Percentiles rank a stretch among this genome's conserved stretches.
phyloP scores from a whole-genome alignment of 2,888 invertebrate genomes.

The Sesia apiformis region DNA sequence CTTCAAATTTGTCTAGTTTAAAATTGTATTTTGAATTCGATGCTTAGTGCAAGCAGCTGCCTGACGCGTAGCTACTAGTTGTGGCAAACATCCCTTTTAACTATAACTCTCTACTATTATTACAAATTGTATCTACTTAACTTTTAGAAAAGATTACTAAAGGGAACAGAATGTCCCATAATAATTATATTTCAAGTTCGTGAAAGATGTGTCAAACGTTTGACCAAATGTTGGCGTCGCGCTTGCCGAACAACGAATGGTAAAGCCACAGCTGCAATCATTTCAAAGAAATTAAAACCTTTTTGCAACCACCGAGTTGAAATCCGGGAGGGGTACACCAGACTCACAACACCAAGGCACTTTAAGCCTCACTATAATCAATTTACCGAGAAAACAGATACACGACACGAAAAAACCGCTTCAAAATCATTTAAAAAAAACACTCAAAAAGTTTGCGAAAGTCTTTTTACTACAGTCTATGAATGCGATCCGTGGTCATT shows the following conservation, averaged over 20 bases:
- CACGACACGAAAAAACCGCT: constrained; percentile 59
- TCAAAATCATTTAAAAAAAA: constrained; percentile 52
- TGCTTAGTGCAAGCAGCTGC: constrained; percentile 17
- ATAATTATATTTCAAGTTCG: too few species aligned
- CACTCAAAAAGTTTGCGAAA: constrained; percentile 66
- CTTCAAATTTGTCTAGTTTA: too few species aligned
- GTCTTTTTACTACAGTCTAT: constrained; percentile 70
- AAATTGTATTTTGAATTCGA: too few species aligned
- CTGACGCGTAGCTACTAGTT: constrained; percentile 14
- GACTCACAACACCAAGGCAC: background rate
- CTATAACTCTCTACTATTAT: constrained; percentile 40
- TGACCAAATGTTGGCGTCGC: background rate
- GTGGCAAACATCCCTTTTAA: constrained; percentile 36
- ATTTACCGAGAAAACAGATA: background rate
- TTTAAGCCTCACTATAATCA: background rate
- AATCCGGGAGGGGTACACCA: background rate
- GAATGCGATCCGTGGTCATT: constrained; percentile 50
- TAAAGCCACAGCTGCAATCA: too few species aligned
- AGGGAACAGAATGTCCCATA: too few species aligned
- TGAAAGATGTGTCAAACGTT: background rate
- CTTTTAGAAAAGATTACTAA: constrained; percentile 25
- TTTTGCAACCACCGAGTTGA: background rate
- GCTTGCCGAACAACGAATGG: too few species aligned
- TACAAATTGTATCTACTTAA: constrained; percentile 61
- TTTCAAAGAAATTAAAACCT: too few species aligned